phyloP scores from a whole-genome alignment of 2,888 invertebrate genomes.

The Drosophila nigricruria region DNA sequence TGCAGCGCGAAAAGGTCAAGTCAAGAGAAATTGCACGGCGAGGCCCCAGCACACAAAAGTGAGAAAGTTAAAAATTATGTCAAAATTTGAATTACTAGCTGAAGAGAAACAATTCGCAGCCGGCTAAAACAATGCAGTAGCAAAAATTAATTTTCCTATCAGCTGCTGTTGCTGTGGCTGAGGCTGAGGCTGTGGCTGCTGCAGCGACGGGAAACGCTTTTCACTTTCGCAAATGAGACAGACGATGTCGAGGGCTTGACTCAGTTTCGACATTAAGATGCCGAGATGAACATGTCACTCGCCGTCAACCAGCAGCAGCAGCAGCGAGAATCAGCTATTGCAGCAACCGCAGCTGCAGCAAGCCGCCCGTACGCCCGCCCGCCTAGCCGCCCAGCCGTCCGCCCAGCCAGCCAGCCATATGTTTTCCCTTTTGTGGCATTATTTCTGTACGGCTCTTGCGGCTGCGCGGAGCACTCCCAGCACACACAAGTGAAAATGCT shows the following conservation, averaged over 20 bases:
- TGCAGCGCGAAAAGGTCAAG: slow-evolving; percentile 68
- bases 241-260: slow-evolving; percentile 23
- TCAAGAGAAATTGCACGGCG: slow-evolving; percentile 69
- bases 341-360: slow-evolving; percentile 33
- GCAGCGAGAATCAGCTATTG: slow-evolving; percentile 38
- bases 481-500: slow-evolving; percentile 50
- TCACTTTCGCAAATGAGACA: slow-evolving; percentile 67
- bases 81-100: slow-evolving; percentile 75
- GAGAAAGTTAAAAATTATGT: slow-evolving; percentile 80
- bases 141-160: slow-evolving; percentile 73
- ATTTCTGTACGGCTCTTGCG: slow-evolving; percentile 20
- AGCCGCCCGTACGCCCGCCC: neutral
- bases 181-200: slow-evolving; percentile 1
- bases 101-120: slow-evolving; percentile 39
- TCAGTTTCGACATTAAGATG: slow-evolving; percentile 42
- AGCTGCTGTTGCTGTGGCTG: slow-evolving; percentile 39
- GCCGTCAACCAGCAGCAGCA: slow-evolving; percentile 6
- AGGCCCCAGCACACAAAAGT: slow-evolving; percentile 62
- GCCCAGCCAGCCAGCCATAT: neutral
- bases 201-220: slow-evolving; percentile 65
- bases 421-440: slow-evolving; percentile 64
- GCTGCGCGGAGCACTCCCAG: slow-evolving; percentile 15
- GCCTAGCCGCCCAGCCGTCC: neutral
- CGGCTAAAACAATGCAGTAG: slow-evolving; percentile 48
- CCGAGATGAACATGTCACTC: slow-evolving; percentile 40